These are phyloP conservation scores for Leptodactylus fuscus DNA, from an alignment of 2,113 vertebrate species.

Conservation along the genomic window DNA sequence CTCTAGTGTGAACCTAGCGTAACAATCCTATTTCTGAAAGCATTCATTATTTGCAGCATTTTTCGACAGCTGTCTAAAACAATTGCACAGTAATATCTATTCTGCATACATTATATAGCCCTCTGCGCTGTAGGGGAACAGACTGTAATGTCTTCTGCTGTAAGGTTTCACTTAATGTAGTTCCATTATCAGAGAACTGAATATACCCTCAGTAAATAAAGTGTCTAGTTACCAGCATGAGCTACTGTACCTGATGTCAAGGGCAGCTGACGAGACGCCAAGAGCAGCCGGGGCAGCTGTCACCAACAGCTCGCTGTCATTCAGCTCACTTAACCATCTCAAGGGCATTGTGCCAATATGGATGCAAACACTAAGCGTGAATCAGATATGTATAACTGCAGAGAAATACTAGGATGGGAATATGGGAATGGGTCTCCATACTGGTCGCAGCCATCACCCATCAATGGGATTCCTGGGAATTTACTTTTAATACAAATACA, in stretches of 20 bases:
- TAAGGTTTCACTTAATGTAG: too few relatives aligned
- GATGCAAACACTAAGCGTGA: background rate
- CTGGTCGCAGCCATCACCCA: background rate
- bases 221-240: background rate
- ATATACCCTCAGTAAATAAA: background rate
- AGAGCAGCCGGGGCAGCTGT: slow-evolving; percentile 2
- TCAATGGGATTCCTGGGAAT: background rate
- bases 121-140: too few relatives aligned
- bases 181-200: too few relatives aligned
- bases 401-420: too few relatives aligned
- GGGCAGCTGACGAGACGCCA: slow-evolving; percentile 28
- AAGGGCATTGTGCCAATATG: background rate
- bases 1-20: too few relatives aligned
- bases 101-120: too few relatives aligned
- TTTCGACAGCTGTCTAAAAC: too few relatives aligned
- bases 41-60: too few relatives aligned
- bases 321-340: background rate
- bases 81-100: too few relatives aligned
- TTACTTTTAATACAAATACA: background rate
- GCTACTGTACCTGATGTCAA: slow-evolving; percentile 30
- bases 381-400: background rate
- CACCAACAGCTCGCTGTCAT: background rate
- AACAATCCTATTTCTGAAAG: too few relatives aligned
- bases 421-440: background rate
- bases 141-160: too few relatives aligned